These are phyloP conservation scores for Heliconius himera DNA, from an alignment of 1,140 invertebrate genomes.

Conservation along the genomic window DNA sequence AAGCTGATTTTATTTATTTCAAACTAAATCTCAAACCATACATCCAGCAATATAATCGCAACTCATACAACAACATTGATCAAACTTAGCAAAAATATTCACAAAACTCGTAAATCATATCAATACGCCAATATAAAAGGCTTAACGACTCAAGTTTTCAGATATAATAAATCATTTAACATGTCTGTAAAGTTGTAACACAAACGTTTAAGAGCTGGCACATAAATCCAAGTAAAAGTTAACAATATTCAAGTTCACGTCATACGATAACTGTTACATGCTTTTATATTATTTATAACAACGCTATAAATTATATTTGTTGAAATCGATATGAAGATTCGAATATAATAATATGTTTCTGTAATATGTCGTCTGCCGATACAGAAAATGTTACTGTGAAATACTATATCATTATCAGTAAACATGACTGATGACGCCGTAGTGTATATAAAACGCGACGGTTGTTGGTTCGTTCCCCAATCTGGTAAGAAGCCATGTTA, in stretches of 20 bases:
- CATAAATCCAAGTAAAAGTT: conserved; percentile 39
- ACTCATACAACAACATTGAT: not conserved
- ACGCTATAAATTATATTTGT: conserved; percentile 19
- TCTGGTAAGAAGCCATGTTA: no score
- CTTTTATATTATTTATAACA: conserved; percentile 36
- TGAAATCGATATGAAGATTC: not conserved
- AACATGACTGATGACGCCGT: not conserved
- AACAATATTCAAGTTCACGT: conserved; percentile 40
- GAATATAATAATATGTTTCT: not conserved
- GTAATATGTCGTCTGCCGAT: not conserved
- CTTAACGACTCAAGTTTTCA: conserved; percentile 31
- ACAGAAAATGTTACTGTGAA: not conserved
- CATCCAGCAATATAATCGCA: not conserved
- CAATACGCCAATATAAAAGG: conserved; percentile 33
- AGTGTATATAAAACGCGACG: no score
- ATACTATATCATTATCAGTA: not conserved
- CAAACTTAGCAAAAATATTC: conserved; percentile 13
- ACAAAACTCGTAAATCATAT: conserved; percentile 25
- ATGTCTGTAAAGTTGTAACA: conserved; percentile 39
- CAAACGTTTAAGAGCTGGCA: conserved; percentile 40
- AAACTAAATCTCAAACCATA: not conserved
- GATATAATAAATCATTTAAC: conserved; percentile 35
- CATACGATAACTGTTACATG: conserved; percentile 42
- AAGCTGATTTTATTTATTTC: no score
- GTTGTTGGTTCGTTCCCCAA: no score